Evolutionary conservation across 2,113 vertebrate species (phyloP), one percentile per base, ranked within the genome.

Genomic region (Leucosticte australis): DNA sequence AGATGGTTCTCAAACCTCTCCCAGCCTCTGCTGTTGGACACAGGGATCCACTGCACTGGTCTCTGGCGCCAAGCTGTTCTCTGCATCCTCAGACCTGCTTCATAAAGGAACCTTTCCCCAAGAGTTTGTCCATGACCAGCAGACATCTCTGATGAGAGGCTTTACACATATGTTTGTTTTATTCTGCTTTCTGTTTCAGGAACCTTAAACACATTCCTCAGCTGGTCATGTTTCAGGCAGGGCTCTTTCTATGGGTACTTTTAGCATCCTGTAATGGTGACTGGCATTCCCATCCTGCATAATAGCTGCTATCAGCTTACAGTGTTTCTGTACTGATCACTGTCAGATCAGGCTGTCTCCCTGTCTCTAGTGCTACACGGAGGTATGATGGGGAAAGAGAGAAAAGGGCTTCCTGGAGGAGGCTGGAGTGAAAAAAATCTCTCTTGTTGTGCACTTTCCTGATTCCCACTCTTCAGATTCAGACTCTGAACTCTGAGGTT

Each of bases 241-340:
- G 10, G 50, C 26, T 89, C 65, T 85, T 91, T 67, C 82, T 52
- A 1, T 6, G 44, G 46, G 53, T 73, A 68, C 82, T 79, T 90
- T 64, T 63, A 83, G 65, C 41, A 62, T 41, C 82, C 90, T 85
- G 50, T 53, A 85, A 62, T 46, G 75, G 85, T 85, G 90, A 57
- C 46, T 94, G 82, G 75, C 37, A 65, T 79, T 83, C 63, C 84
- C 28, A n/a, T 39, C 55, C 52, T 63, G 33, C 0, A 4, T 69
- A 83, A 86, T 70, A 93, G 52, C 56, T 78, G 59, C 69, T 90
- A 86, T 94, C 89, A 93, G 30, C 64, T 90, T 41, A n/a, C 35
- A 80, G 80, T 0, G 0, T 63, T 78, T 69, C 86, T 71, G 35
- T 46, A 78, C 83, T 0, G 1, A 78, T 41, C 0, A 2, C 52